These are phyloP conservation scores for Halictus quadricinctus DNA, from an alignment of 2,888 invertebrate genomes.

Conservation along the genomic window DNA sequence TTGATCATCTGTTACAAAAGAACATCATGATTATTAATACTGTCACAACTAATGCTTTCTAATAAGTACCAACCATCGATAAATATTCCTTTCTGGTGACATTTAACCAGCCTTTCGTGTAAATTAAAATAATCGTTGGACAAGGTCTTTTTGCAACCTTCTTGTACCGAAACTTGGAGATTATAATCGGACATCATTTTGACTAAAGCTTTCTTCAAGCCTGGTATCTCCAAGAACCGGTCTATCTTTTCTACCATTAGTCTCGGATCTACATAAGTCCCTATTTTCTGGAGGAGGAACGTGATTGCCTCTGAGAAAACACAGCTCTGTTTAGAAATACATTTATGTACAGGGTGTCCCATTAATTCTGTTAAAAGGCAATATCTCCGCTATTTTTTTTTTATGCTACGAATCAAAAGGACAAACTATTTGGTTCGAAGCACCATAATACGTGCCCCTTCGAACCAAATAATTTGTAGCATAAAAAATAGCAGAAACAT, in stretches of 20 bases:
- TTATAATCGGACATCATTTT: conserved; percentile 98
- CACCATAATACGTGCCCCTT: too few species aligned
- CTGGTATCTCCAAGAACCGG: conserved; percentile 92
- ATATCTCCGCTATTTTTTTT: too few species aligned
- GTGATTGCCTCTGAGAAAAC: conserved; percentile 85
- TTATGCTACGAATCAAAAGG: too few species aligned
- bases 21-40: conserved; percentile 17
- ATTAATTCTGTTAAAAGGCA: too few species aligned
- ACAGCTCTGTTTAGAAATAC: conserved; percentile 13
- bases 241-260: conserved; percentile 93
- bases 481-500: too few species aligned
- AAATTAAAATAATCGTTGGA: conserved; percentile 94
- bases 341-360: neutral
- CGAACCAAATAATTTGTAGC: too few species aligned
- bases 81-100: conserved; percentile 91
- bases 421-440: too few species aligned
- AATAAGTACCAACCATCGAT: conserved; percentile 83
- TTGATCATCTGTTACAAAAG: conserved; percentile 85
- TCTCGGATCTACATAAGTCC: conserved; percentile 95
- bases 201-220: conserved; percentile 93
- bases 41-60: neutral
- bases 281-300: conserved; percentile 88
- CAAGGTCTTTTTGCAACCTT: conserved; percentile 95
- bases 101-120: conserved; percentile 90
- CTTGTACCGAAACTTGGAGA: conserved; percentile 94